phyloP scores from a whole-genome alignment of 2,113 vertebrate species.

The Rhombomys opimus region DNA sequence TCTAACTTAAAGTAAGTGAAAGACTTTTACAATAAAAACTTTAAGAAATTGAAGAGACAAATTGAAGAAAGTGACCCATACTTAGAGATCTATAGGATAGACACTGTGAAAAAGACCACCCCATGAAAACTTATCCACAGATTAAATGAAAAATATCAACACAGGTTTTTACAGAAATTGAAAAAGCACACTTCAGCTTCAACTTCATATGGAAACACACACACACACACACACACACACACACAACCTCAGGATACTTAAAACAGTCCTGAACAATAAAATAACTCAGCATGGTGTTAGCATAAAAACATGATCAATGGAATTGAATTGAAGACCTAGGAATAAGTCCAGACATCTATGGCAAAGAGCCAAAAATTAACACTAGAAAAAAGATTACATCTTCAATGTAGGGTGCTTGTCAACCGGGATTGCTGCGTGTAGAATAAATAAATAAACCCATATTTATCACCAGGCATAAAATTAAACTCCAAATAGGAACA shows the following conservation, averaged over 20 bases:
- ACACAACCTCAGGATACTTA: background rate
- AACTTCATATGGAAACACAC: background rate
- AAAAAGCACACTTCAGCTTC: background rate
- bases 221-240: background rate
- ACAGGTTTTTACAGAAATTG: background rate
- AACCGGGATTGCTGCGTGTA: background rate
- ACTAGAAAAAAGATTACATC: background rate
- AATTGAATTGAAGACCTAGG: background rate
- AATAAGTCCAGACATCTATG: background rate
- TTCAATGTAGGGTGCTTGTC: background rate
- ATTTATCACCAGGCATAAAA: background rate
- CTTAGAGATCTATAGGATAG: background rate
- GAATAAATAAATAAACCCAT: background rate
- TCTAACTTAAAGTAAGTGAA: background rate
- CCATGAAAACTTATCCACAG: background rate
- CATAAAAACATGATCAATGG: background rate
- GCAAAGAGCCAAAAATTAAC: background rate
- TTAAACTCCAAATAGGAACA: background rate
- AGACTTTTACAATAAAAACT: background rate
- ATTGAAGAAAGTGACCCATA: background rate
- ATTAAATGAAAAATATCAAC: background rate
- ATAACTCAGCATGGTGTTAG: background rate
- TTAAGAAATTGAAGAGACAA: background rate
- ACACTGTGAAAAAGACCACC: background rate
- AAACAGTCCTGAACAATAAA: background rate